Percentiles rank a stretch among this genome's conserved stretches.
Conservation (phyloP, 2,797 vertebrate species). For the Hephaestus fuliginosus region DNA sequence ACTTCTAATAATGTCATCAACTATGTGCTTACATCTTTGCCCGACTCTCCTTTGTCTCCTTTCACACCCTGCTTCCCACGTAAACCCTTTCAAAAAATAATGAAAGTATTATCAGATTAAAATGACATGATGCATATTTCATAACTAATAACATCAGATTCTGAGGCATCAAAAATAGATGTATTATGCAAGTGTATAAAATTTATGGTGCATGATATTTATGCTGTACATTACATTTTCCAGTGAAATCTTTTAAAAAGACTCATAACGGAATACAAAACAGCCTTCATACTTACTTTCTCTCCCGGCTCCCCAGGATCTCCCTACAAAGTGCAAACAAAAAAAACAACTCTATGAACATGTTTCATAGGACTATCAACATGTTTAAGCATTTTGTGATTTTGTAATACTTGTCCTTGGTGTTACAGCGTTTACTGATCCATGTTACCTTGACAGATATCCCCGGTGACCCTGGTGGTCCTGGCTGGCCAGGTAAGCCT, state of each 20-base stretch:
- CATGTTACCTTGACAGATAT: slow-evolving; percentile 88
- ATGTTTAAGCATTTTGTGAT: neutral
- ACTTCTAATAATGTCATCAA: slow-evolving; percentile 27
- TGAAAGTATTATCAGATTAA: slow-evolving; percentile 40
- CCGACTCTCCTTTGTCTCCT: slow-evolving; percentile 88
- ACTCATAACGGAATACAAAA: neutral
- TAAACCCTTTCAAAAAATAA: slow-evolving; percentile 85
- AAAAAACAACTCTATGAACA: slow-evolving; percentile 15
- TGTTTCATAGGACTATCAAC: neutral
- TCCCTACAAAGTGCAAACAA: slow-evolving; percentile 82
- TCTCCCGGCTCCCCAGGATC: slow-evolving; percentile 86
- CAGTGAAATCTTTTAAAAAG: neutral
- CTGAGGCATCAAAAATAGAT: slow-evolving; percentile 20
- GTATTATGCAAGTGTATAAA: slow-evolving; percentile 8
- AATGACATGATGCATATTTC: slow-evolving; percentile 35
- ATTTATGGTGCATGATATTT: slow-evolving; percentile 11
- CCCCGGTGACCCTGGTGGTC: slow-evolving; percentile 85
- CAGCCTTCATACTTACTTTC: slow-evolving; percentile 82
- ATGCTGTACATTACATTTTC: neutral
- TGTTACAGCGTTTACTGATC: neutral
- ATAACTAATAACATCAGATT: slow-evolving; percentile 14
- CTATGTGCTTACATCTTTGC: slow-evolving; percentile 86
- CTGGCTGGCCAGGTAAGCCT: slow-evolving; percentile 86
- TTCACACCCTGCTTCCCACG: slow-evolving; percentile 89
- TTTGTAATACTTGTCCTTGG: too few species aligned